These are phyloP conservation scores for Eubasilissa splendida DNA, from an alignment of 2,888 invertebrate genomes.

Conservation along the genomic window DNA sequence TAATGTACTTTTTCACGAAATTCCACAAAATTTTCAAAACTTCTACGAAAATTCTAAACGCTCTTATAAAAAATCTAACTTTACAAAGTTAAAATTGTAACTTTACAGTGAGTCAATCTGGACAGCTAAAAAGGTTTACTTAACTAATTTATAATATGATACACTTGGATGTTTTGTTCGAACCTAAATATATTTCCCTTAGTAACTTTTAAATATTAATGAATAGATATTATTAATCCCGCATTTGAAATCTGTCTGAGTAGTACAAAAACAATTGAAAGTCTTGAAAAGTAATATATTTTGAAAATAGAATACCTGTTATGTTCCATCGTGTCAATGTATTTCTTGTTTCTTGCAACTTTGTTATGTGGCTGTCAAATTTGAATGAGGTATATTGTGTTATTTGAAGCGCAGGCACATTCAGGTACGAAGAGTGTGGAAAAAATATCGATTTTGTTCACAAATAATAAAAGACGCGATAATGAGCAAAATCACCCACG, in stretches of 20 bases:
- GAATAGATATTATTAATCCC: background rate
- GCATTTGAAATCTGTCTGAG: background rate
- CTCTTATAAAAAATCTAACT: no score
- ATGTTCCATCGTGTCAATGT: conserved; percentile 29
- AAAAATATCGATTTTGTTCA: conserved; percentile 25
- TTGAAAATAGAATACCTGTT: conserved; percentile 28
- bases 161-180: no score
- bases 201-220: background rate
- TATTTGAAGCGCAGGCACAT: background rate
- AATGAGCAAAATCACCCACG: conserved; percentile 9
- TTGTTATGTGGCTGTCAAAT: conserved; percentile 25
- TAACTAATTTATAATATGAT: no score
- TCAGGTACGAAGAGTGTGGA: conserved; percentile 1
- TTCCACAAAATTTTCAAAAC: no score
- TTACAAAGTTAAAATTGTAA: no score
- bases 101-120: no score
- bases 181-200: background rate
- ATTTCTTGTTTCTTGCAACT: background rate
- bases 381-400: conserved; percentile 5
- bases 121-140: no score
- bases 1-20: no score
- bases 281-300: background rate
- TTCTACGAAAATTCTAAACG: no score
- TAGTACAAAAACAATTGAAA: conserved; percentile 1
- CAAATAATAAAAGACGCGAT: conserved; percentile 33